Percentiles rank a stretch among this genome's conserved stretches.
Evolutionary conservation across 2,888 invertebrate species (phyloP).

Genomic region (Trichopoda pennipes): DNA sequence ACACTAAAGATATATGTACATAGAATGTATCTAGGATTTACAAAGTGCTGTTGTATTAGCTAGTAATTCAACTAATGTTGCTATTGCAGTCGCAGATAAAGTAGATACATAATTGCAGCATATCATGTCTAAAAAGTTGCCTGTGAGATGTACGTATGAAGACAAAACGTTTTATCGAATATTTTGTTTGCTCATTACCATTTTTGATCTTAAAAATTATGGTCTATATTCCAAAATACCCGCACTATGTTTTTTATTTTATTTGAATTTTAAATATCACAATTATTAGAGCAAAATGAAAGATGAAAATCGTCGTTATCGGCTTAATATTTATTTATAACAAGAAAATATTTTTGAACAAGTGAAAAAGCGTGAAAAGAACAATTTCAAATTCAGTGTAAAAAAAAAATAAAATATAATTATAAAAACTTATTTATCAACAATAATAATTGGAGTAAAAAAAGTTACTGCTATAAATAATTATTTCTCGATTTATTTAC

Average conservation of each 20-base stretch:
- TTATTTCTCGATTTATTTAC: too few relatives aligned
- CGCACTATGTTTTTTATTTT: neutral
- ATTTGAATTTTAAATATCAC: neutral
- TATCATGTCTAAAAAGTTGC: neutral
- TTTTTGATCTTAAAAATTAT: slow-evolving; percentile 55
- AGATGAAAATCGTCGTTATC: neutral
- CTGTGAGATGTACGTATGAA: slow-evolving; percentile 28
- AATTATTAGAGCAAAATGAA: neutral
- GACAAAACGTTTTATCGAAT: slow-evolving; percentile 35
- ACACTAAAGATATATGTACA: slow-evolving; percentile 48
- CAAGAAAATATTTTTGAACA: too few relatives aligned
- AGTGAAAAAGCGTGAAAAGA: too few relatives aligned
- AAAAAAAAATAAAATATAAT: too few relatives aligned
- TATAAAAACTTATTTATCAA: too few relatives aligned
- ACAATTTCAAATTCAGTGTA: too few relatives aligned
- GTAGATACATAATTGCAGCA: slow-evolving; percentile 42
- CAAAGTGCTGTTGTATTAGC: slow-evolving; percentile 10
- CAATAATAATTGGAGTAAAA: too few relatives aligned
- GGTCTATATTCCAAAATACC: slow-evolving; percentile 18
- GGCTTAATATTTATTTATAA: too few relatives aligned
- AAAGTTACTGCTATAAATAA: too few relatives aligned
- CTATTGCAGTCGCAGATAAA: slow-evolving; percentile 47
- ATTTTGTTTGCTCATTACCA: slow-evolving; percentile 49
- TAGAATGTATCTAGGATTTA: slow-evolving; percentile 52
- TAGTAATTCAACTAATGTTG: slow-evolving; percentile 5